Evolutionary conservation across 2,797 vertebrate species (phyloP), one percentile per base, ranked within the genome.

Genomic region (Acomys russatus): DNA sequence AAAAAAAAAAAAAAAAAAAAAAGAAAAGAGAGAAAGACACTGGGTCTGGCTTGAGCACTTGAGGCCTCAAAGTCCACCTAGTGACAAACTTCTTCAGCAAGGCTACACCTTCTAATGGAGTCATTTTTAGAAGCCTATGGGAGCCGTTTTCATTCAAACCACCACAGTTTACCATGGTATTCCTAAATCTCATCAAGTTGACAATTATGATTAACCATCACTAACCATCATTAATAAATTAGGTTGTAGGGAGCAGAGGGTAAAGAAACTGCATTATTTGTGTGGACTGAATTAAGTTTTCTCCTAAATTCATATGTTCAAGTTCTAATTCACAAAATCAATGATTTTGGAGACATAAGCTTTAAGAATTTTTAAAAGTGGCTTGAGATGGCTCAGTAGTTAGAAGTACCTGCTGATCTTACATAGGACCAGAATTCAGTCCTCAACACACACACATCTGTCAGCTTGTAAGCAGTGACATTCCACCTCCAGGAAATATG

Each of bases 271-370:
- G 12, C 84, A 92, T 76, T 35, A 6, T 93, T 49, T 96, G 35
- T 90, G 76, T 78, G 9, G 28, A 88, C 11, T 44, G 22, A 94
- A 76, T 54, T 74, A 23, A 88, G 12, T 44, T 63, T 70, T 2
- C 30, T 9, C 35, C 2, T 25, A 59, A 91, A 86, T 95, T 92
- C 49, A 8, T 49, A 85, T 64, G 33, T 64, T 89, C 49, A 97
- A 86, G 1, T 54, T 61, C 1, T 84, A 64, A 38, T 6, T 28
- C 20, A 33, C 54, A 95, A 23, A 33, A 59, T 61, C n/a, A 88
- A 22, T 82, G 12, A 54, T 35, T 86, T 89, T 92, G 78, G 33
- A 79, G 56, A 86, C 30, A 85, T 4, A 6, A 4, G 15, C 4
- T 73, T 92, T 90, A 90, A 90, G 4, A 18, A 54, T 8, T 1